Evolutionary conservation across 2,888 invertebrate genomes (phyloP).

Genomic region (Eupithecia dodoneata): DNA sequence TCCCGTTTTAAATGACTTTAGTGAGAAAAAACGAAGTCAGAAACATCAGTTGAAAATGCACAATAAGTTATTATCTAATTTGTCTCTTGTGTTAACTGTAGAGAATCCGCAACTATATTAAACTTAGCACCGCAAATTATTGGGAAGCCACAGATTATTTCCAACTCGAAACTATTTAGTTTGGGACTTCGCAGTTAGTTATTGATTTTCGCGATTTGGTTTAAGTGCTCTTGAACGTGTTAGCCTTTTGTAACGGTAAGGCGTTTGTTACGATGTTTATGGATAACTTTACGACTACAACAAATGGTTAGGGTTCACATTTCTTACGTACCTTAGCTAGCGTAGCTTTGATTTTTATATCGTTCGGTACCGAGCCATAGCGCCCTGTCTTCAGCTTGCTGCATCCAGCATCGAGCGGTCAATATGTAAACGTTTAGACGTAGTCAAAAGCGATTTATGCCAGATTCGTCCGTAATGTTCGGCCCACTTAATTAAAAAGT

Average conservation of each 20-base stretch:
- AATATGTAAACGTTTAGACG: no score
- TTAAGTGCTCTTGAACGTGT: conserved; percentile 10
- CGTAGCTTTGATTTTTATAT: background rate
- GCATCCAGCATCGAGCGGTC: no score
- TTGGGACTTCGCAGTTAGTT: conserved; percentile 14
- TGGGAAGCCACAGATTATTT: conserved; percentile 22
- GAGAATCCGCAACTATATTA: conserved; percentile 14
- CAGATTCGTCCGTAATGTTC: no score
- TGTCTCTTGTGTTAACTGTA: conserved; percentile 8
- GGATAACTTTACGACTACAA: background rate
- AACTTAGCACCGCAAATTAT: conserved; percentile 27
- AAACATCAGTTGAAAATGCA: conserved; percentile 3
- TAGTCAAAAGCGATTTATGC: no score
- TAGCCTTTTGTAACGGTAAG: conserved; percentile 3
- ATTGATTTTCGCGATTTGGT: conserved; percentile 14
- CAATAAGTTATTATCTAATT: conserved; percentile 7
- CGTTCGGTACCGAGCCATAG: no score
- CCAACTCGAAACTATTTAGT: conserved; percentile 22
- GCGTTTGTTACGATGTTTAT: background rate
- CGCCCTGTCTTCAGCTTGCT: no score
- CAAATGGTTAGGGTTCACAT: background rate
- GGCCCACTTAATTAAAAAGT: no score
- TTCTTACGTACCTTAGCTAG: background rate
- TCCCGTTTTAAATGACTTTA: no score
- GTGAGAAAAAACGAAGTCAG: background rate